These are phyloP conservation scores for Chaitophorus viminalis DNA, from an alignment of 2,888 invertebrate species.

Conservation along the genomic window DNA sequence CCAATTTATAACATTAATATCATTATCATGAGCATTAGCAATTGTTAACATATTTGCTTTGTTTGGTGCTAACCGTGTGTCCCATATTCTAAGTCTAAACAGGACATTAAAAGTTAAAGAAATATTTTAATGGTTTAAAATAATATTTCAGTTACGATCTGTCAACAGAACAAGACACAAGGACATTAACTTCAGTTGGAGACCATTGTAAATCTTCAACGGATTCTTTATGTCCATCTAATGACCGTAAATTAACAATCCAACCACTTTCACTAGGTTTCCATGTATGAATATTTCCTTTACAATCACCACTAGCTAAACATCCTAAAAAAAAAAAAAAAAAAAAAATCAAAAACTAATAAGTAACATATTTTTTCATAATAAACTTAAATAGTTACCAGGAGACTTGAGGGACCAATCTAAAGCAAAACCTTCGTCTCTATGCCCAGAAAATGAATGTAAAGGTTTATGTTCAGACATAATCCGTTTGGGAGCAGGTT, in stretches of 20 bases:
- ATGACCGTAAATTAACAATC: slow-evolving; percentile 90
- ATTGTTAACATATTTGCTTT: slow-evolving; percentile 93
- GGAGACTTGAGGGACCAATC: slow-evolving; percentile 88
- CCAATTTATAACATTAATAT: slow-evolving; percentile 98
- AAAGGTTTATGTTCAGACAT: slow-evolving; percentile 70
- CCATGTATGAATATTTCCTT: slow-evolving; percentile 94
- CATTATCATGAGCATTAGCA: slow-evolving; percentile 85
- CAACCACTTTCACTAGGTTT: slow-evolving; percentile 81
- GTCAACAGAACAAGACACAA: slow-evolving; percentile 90
- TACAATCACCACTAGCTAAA: slow-evolving; percentile 93
- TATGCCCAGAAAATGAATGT: slow-evolving; percentile 91
- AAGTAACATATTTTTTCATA: not conserved
- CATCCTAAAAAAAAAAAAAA: slow-evolving; percentile 70
- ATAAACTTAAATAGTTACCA: slow-evolving; percentile 71
- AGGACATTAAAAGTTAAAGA: slow-evolving; percentile 19
- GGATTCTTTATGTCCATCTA: slow-evolving; percentile 87
- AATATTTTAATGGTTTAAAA: not conserved
- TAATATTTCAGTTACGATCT: slow-evolving; percentile 70
- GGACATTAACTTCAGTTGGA: slow-evolving; percentile 88
- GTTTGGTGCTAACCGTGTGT: slow-evolving; percentile 83
- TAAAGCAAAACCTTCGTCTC: slow-evolving; percentile 92
- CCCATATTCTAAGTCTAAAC: slow-evolving; percentile 90
- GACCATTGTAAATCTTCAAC: slow-evolving; percentile 99
- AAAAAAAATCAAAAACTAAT: no score
- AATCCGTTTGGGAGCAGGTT: slow-evolving; percentile 46